These are phyloP conservation scores for Seira musarum DNA, from an alignment of 2,888 invertebrate genomes.

Conservation along the genomic window DNA sequence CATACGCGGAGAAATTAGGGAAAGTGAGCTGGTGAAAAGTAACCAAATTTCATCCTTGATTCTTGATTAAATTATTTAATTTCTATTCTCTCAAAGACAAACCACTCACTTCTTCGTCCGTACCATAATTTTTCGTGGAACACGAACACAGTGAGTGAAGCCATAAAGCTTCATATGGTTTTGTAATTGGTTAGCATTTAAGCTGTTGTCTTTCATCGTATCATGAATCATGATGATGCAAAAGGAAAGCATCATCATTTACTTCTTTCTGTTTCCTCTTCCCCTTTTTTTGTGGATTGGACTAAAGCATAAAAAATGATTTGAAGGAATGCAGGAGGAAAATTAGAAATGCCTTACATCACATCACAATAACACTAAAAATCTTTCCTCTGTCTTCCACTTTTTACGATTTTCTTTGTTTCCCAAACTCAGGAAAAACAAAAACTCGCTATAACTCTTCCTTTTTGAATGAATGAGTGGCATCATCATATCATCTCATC, in stretches of 20 bases:
- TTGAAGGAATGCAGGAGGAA: no score
- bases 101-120: no score
- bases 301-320: no score
- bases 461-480: no score
- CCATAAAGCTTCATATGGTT: slow-evolving; percentile 41
- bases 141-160: slow-evolving; percentile 8
- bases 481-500: no score
- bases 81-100: slow-evolving; percentile 53
- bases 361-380: no score
- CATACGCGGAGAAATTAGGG: neutral
- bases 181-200: slow-evolving; percentile 59
- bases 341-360: no score
- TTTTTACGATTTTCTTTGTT: no score
- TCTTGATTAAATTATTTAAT: slow-evolving; percentile 61
- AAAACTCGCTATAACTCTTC: no score
- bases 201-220: slow-evolving; percentile 53
- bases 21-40: slow-evolving; percentile 2
- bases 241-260: neutral
- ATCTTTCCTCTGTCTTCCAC: no score
- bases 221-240: slow-evolving; percentile 6
- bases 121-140: no score
- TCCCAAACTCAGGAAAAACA: no score
- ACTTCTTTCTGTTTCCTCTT: slow-evolving; percentile 4
- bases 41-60: slow-evolving; percentile 33
- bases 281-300: neutral